Percentiles rank a stretch among this genome's conserved stretches.
Evolutionary conservation across 2,797 vertebrate genomes (phyloP).

Genomic region (Glyptemys insculpta): DNA sequence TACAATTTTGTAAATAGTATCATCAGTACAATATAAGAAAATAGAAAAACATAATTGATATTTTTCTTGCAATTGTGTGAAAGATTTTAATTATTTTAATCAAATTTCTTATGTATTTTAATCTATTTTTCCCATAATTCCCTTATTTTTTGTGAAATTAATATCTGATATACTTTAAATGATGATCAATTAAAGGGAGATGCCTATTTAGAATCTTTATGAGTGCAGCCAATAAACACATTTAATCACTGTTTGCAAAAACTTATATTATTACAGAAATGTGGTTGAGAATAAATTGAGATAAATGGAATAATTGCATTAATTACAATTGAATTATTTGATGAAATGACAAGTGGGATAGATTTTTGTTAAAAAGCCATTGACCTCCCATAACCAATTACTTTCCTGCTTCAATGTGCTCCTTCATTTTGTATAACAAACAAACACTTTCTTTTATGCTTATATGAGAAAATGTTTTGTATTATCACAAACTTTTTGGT

Average conservation of each 20-base stretch:
- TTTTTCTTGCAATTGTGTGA: conserved; percentile 13
- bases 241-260: conserved; percentile 34
- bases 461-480: neutral
- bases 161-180: neutral
- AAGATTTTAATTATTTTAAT: conserved; percentile 15
- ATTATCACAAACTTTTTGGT: neutral
- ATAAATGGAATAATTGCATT: neutral
- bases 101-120: conserved; percentile 14
- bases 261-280: neutral
- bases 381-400: neutral
- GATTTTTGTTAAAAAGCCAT: conserved; percentile 11
- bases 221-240: neutral
- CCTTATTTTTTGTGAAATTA: conserved; percentile 41
- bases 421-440: neutral
- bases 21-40: conserved; percentile 6
- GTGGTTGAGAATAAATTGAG: conserved; percentile 12
- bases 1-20: conserved; percentile 49
- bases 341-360: conserved; percentile 39
- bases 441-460: neutral
- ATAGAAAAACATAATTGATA: neutral
- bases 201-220: neutral
- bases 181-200: neutral
- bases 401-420: conserved; percentile 5
- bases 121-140: neutral
- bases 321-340: conserved; percentile 27